Evolutionary conservation across 2,888 invertebrate genomes (phyloP), one percentile per base, ranked within the genome.

Genomic region (Gastracanthus pulcherrimus): DNA sequence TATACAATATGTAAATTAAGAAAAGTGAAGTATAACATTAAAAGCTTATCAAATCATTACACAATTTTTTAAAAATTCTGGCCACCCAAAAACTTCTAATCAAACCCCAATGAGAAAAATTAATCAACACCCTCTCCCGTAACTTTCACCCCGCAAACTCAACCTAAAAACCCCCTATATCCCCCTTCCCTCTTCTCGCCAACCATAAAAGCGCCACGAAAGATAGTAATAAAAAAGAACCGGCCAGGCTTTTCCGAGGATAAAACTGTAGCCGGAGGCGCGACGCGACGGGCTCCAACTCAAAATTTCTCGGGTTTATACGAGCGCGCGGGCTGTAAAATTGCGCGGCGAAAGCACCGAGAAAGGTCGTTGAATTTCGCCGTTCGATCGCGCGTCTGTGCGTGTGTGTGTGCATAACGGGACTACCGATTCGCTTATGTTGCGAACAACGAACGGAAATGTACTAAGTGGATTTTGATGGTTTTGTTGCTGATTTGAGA

Each of bases 311-410:
- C 72, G 51, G 69, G 2, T 19, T 41, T 69, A 41, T 38, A 51
- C 9, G 60, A n/a, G 41, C 71, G 36, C 16, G 36, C n/a, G 36
- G n/a, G 60, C 26, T 62, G 64, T 75, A 75, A 75, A 75, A 55
- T 51, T 75, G 62, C 74, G n/a, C 48, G 48, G 69, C 41, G 69
- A 76, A 77, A 77, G 48, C 70, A 23, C 13, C 67, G 38, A 62
- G 72, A 31, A 74, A 74, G 74, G 62, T 64, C 74, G 62, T 74
- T 74, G 45, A 74, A 74, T 62, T 74, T 64, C 36, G 48, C 36
- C 11, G 64, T 64, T 48, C 36, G 29, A 48, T 74, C 16, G 41
- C 2, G 23, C 4, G 31, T 11, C 16, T 51, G 31, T n/a, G 19
- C 11, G 19, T 6, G 16, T 26, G 19, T 23, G 19, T 23, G 23